Base-by-base conservation (phyloP, 2,888 invertebrate genomes). In the Masnerella sp. region DNA sequence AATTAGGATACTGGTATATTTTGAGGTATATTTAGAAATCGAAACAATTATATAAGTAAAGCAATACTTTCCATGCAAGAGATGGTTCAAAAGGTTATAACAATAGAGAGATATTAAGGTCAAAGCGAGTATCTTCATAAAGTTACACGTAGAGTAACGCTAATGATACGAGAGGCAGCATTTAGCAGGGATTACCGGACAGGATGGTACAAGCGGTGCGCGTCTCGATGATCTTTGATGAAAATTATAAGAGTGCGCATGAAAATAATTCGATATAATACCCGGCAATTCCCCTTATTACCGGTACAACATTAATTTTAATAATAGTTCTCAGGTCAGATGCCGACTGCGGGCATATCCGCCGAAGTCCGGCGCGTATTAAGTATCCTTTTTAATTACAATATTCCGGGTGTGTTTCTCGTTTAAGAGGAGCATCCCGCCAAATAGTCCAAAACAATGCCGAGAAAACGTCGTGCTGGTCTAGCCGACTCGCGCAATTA, bases 251-350 rank as follows among this genome's bases (percentile, higher is more conserved):
- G 42, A 70, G 42, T 12, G 34, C 52, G 76, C 79, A 79, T 82
- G 81, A 82, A 81, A 82, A 82, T 82, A 80, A 83, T 83, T 82
- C 80, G 83, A 83, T 82, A 82, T 82, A 83, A 83, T 83, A 81
- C 80, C 80, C 80, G 75, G 79, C 80, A 79, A 83, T 83, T 81
- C 79, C 75, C 77, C 81, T 81, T 78, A 80, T 81, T 78, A 80
- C 80, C 78, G 80, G 81, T 81, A 79, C 77, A 80, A 79, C 79
- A 81, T 83, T 80, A 81, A 84, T 82, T 81, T 81, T 83, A 83
- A 84, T 83, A 82, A 83, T 80, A 81, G 78, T 74, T 78, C 74
- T 79, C 68, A 28, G 71, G 76, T 58, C 74, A 49, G 78, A 80
- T 76, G 78, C 72, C 74, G 77, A 64, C 64, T 64, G 52, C 65